Conservation (phyloP, 2,888 invertebrate species). For the Rhaphigaster nebulosa region DNA sequence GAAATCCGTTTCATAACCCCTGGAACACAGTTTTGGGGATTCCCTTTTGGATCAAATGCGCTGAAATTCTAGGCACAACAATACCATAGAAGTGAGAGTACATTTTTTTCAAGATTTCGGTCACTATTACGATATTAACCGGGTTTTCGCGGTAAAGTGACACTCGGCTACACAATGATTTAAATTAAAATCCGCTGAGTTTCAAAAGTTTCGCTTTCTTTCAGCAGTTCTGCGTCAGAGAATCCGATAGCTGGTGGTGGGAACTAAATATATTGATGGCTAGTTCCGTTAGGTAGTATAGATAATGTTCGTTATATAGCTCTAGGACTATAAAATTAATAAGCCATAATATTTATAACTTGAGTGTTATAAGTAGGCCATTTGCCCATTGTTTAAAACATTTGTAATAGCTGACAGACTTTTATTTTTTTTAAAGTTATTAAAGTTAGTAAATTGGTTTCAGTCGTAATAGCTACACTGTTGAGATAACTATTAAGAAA, state of each 20-base stretch:
- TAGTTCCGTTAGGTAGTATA: background rate
- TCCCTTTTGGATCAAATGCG: too few species aligned
- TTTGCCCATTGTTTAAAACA: background rate
- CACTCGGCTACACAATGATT: too few species aligned
- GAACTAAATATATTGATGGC: background rate
- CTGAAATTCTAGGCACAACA: too few species aligned
- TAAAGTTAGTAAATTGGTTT: background rate
- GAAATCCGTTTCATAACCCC: too few species aligned
- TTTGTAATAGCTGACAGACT: background rate
- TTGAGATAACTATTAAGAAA: background rate
- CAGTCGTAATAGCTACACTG: background rate
- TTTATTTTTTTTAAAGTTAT: background rate
- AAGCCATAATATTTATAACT: background rate
- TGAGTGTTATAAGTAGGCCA: background rate
- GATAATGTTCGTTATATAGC: background rate
- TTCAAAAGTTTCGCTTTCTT: background rate
- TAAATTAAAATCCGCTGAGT: too few species aligned
- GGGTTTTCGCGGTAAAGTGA: too few species aligned
- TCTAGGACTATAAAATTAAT: background rate
- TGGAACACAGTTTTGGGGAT: too few species aligned
- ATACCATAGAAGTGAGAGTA: too few species aligned
- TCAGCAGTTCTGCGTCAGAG: background rate
- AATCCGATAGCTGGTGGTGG: background rate
- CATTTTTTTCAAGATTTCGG: too few species aligned
- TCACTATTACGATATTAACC: too few species aligned